A percentile compares a stretch with the other conserved stretches of the same genome.
Evolutionary conservation across 1,140 invertebrate genomes (phyloP).

Genomic region (Gonatopus flavifemur): DNA sequence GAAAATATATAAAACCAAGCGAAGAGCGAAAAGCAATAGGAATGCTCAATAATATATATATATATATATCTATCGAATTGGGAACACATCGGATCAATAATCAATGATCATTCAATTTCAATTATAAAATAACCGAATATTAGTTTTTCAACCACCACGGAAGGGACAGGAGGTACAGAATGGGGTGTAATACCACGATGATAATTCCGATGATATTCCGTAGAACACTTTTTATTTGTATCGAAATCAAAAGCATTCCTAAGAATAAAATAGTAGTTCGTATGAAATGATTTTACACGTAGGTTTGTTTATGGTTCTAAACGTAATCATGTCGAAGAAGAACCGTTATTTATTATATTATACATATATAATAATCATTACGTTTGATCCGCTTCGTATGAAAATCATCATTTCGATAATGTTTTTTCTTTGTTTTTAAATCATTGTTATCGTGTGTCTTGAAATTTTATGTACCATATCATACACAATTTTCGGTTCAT

Average conservation of each 20-base stretch:
- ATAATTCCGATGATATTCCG: constrained; percentile 16
- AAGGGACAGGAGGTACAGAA: not conserved
- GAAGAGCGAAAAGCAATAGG: too few relatives aligned
- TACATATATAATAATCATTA: constrained; percentile 19
- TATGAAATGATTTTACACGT: not conserved
- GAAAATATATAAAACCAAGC: too few relatives aligned
- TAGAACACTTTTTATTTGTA: constrained; percentile 13
- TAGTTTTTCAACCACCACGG: too few relatives aligned
- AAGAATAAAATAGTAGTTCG: constrained; percentile 9
- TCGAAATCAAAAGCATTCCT: constrained; percentile 16
- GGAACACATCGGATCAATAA: too few relatives aligned
- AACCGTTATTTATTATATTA: too few relatives aligned
- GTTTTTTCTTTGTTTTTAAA: constrained; percentile 14
- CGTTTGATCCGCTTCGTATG: constrained; percentile 13
- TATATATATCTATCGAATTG: too few relatives aligned
- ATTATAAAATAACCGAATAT: too few relatives aligned
- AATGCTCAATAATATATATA: too few relatives aligned
- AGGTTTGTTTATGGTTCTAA: constrained; percentile 26
- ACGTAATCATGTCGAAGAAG: constrained; percentile 29
- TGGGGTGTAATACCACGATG: constrained; percentile 15
- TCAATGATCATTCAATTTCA: too few relatives aligned
- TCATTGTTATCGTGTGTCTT: not conserved
- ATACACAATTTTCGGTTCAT: too few relatives aligned
- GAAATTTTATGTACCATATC: constrained; percentile 9
- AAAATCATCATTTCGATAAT: constrained; percentile 1